Evolutionary conservation across 2,888 invertebrate species (phyloP).

Genomic region (Bombylius major): DNA sequence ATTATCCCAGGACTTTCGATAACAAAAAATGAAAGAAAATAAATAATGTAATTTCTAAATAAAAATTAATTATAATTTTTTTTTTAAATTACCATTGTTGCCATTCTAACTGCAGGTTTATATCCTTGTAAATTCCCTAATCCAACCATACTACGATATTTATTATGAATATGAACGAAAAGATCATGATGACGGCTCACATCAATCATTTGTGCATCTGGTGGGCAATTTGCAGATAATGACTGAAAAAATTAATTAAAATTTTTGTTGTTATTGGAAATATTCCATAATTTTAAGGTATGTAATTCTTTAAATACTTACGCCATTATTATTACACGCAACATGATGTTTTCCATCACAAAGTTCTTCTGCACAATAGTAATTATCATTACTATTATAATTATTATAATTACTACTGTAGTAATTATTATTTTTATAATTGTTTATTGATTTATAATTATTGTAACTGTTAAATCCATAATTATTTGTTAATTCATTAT

Average conservation of each 20-base stretch:
- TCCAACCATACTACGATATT: slow-evolving; percentile 30
- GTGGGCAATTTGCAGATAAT: slow-evolving; percentile 15
- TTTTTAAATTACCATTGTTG: slow-evolving; percentile 23
- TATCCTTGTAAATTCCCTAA: slow-evolving; percentile 27
- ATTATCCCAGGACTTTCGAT: slow-evolving; percentile 23
- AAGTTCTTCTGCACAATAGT: slow-evolving; percentile 2
- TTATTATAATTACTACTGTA: neutral
- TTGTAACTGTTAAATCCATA: too few species aligned
- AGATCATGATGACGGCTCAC: slow-evolving; percentile 20
- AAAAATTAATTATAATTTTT: too few species aligned
- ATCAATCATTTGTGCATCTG: slow-evolving; percentile 27
- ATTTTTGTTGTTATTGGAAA: too few species aligned
- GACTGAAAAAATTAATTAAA: slow-evolving; percentile 5
- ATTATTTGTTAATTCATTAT: too few species aligned
- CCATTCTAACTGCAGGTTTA: slow-evolving; percentile 32
- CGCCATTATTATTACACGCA: slow-evolving; percentile 31
- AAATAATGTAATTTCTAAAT: neutral
- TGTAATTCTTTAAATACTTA: slow-evolving; percentile 16
- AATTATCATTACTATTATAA: neutral
- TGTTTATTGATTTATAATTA: too few species aligned
- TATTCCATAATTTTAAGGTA: neutral
- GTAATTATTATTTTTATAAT: too few species aligned
- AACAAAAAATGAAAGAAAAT: neutral
- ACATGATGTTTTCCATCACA: slow-evolving; percentile 20
- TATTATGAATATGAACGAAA: slow-evolving; percentile 29